Evolutionary conservation across 2,888 invertebrate species (phyloP).

Genomic region (Polydrusus tereticollis): DNA sequence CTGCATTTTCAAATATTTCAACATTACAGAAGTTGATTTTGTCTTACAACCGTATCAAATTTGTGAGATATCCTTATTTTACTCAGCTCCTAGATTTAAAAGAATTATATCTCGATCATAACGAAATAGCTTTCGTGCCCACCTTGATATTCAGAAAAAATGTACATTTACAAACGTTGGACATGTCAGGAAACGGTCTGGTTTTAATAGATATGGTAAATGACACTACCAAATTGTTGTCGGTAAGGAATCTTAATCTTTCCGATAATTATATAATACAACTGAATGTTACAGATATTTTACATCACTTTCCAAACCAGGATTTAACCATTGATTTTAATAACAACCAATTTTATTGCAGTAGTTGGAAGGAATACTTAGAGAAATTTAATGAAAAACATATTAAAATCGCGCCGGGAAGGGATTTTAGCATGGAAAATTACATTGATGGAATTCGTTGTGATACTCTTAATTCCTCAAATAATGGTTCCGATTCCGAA

Average conservation of each 20-base stretch:
- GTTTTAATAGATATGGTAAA: constrained; percentile 32
- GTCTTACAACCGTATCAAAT: constrained; percentile 49
- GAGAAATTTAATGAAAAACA: constrained; percentile 12
- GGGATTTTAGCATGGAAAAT: constrained; percentile 9
- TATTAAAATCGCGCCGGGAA: constrained; percentile 21
- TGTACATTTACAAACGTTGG: constrained; percentile 55
- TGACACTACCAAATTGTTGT: not conserved
- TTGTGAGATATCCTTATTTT: constrained; percentile 51
- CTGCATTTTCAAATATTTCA: constrained; percentile 16
- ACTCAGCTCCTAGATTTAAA: constrained; percentile 52
- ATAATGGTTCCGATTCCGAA: not conserved
- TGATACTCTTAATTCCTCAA: constrained; percentile 1
- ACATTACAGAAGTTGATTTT: constrained; percentile 11
- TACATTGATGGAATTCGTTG: constrained; percentile 17
- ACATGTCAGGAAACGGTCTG: constrained; percentile 60
- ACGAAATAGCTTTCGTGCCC: constrained; percentile 50
- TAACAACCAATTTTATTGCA: constrained; percentile 56
- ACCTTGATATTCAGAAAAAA: constrained; percentile 54
- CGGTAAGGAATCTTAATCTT: constrained; percentile 13
- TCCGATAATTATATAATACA: constrained; percentile 20
- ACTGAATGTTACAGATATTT: not conserved
- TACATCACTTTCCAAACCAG: constrained; percentile 12
- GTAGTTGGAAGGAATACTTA: constrained; percentile 50
- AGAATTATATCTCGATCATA: constrained; percentile 53
- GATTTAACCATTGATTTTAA: constrained; percentile 53